Evolutionary conservation across 2,797 vertebrate species (phyloP), one percentile per base, ranked within the genome.

Genomic region (Coluber constrictor): DNA sequence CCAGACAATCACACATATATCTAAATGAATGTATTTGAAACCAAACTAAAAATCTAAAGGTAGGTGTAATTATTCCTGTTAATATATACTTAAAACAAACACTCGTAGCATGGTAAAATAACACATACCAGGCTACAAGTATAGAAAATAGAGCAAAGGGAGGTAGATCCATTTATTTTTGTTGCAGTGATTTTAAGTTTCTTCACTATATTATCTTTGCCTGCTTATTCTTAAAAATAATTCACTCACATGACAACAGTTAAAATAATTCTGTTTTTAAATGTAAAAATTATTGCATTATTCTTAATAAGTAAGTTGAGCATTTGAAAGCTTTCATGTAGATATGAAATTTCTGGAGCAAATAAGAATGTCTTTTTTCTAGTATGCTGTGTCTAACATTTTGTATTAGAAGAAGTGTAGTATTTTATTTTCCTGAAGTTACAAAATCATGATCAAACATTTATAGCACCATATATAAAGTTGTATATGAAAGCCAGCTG

Each of bases 361-460:
- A n/a, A 32, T 60, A 94, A 61, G 74, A 8, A 47, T 83, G 29
- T 90, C 87, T 23, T 89, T 66, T 91, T 93, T 95, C 94, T 91
- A 88, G 86, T 91, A 51, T 93, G 86, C 91, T 93, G 90, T 93
- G 86, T 94, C 93, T 55, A 92, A 55, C 87, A 23, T 92, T 93
- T 70, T 95, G n/a, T 57, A 47, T 61, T 15, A 20, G 32, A 63
- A 18, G 32, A 70, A 43, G 60, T 70, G 2, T 11, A 90, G 0
- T 51, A 93, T 18, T 47, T 94, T 96, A 96, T 95, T 95, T 93
- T 55, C 89, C 87, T 89, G 92, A 94, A n/a, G 89, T 94, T 93
- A 5, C 87, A 91, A 88, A 79, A 2, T 94, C 94, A 91, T 90
- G 97, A 89, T 92, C 97, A 57, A 86, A 89, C 90, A 97, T 61